Evolutionary conservation across 1,140 invertebrate species (phyloP).

Genomic region (Caerostris extrusa): DNA sequence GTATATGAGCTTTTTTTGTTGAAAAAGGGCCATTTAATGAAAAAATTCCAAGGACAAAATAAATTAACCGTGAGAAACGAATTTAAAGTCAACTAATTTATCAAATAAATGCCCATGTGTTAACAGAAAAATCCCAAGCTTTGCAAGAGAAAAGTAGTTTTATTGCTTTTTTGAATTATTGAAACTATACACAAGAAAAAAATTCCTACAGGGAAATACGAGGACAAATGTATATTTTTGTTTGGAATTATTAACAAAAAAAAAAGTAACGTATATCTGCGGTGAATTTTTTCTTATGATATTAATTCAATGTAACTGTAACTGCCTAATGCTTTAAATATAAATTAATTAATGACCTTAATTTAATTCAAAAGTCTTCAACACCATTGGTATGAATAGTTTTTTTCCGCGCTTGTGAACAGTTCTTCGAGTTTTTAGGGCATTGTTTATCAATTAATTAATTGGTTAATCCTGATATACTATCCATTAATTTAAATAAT

Average conservation of each 20-base stretch:
- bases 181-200: constrained; percentile 7
- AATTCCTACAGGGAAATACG: not conserved
- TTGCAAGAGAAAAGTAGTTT: not conserved
- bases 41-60: constrained; percentile 37
- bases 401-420: not conserved
- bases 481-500: not conserved
- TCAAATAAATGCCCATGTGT: constrained; percentile 40
- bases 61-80: constrained; percentile 44
- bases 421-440: not conserved
- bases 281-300: not conserved
- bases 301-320: not conserved
- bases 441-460: not conserved
- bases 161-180: constrained; percentile 40
- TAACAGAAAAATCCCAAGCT: constrained; percentile 25
- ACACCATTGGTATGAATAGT: not conserved
- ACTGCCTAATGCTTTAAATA: not conserved
- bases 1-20: not conserved
- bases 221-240: constrained; percentile 14
- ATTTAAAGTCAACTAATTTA: constrained; percentile 55
- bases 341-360: constrained; percentile 5
- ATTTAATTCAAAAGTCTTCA: not conserved
- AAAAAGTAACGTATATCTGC: not conserved
- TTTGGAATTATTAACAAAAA: not conserved
- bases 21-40: not conserved
- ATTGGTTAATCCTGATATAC: not conserved